A percentile compares a stretch with the other conserved stretches of the same genome.
phyloP scores from a whole-genome alignment of 2,888 invertebrate species.

The Amorpha juglandis region DNA sequence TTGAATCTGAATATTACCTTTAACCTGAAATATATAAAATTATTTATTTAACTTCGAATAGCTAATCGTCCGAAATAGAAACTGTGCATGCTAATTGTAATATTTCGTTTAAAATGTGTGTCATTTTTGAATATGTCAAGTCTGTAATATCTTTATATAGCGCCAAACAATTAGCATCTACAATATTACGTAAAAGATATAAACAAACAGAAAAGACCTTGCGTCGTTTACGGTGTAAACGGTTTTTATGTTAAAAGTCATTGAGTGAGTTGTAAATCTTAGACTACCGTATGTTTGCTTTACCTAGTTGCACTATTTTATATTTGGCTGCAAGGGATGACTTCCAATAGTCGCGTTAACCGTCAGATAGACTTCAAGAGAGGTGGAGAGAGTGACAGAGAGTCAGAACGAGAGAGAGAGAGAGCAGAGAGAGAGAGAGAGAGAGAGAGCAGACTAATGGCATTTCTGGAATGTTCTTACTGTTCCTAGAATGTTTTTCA shows the following conservation, averaged over 20 bases:
- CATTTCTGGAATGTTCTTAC: not conserved
- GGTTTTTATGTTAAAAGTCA: too few species aligned
- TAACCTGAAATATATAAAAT: too few species aligned
- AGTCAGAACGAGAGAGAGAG: too few species aligned
- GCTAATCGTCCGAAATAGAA: not conserved
- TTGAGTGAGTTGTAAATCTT: too few species aligned
- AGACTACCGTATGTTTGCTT: too few species aligned
- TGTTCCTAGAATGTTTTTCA: not conserved
- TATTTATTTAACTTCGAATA: too few species aligned
- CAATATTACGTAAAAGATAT: constrained; percentile 9
- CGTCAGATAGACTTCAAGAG: too few species aligned
- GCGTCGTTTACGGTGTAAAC: not conserved
- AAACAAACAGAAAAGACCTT: constrained; percentile 3
- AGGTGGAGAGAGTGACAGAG: too few species aligned
- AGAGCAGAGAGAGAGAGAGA: not conserved
- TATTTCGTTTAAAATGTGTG: not conserved
- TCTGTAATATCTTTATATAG: not conserved
- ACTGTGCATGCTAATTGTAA: not conserved
- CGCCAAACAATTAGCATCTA: constrained; percentile 12
- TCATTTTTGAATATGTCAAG: constrained; percentile 10
- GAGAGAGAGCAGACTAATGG: not conserved
- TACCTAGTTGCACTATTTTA: too few species aligned
- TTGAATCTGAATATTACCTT: too few species aligned
- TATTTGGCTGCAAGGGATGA: too few species aligned
- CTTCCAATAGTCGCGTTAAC: too few species aligned